These are phyloP conservation scores for Drosophila tanythrix DNA, from an alignment of 2,888 invertebrate genomes.

Conservation along the genomic window DNA sequence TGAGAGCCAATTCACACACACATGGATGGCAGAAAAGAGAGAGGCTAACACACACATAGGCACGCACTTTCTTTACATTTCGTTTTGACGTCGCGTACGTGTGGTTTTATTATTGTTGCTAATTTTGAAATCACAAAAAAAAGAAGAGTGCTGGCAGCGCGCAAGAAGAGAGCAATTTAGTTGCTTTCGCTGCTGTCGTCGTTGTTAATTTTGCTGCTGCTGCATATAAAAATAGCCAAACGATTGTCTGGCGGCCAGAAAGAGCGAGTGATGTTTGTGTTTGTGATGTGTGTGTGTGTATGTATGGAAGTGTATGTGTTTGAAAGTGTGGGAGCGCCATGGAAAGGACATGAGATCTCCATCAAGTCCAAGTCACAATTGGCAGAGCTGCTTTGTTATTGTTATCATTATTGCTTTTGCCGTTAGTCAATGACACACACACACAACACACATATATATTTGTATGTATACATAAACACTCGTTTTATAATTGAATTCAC, in stretches of 20 bases:
- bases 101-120: slow-evolving; percentile 69
- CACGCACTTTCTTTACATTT: slow-evolving; percentile 74
- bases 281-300: slow-evolving; percentile 16
- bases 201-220: slow-evolving; percentile 24
- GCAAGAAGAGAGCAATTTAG: slow-evolving; percentile 35
- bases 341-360: slow-evolving; percentile 41
- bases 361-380: slow-evolving; percentile 25
- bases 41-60: slow-evolving; percentile 8
- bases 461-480: background rate
- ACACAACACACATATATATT: background rate
- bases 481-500: slow-evolving; percentile 30
- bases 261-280: slow-evolving; percentile 4
- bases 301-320: slow-evolving; percentile 7
- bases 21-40: slow-evolving; percentile 5
- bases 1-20: slow-evolving; percentile 6
- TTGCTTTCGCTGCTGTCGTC: slow-evolving; percentile 20
- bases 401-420: slow-evolving; percentile 13
- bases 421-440: slow-evolving; percentile 26
- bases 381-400: slow-evolving; percentile 26
- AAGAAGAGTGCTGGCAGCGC: slow-evolving; percentile 20
- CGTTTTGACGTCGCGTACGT: slow-evolving; percentile 42
- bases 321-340: slow-evolving; percentile 36
- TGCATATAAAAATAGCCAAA: slow-evolving; percentile 59
- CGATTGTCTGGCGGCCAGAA: slow-evolving; percentile 35
- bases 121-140: slow-evolving; percentile 62